Evolutionary conservation across 2,113 vertebrate genomes (phyloP).

Genomic region (Dicaeum eximium): DNA sequence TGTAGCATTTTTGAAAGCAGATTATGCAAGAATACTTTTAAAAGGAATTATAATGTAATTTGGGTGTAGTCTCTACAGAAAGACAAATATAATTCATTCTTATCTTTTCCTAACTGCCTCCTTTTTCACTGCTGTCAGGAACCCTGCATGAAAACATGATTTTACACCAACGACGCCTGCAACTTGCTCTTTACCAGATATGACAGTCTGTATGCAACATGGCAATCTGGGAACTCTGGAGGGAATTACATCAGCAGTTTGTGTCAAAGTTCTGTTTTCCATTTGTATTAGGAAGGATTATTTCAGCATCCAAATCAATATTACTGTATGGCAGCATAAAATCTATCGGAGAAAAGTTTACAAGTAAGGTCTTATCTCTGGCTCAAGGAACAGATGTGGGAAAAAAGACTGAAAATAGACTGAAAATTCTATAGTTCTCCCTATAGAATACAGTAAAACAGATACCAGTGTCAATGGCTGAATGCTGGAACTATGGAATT

Average conservation of each 20-base stretch:
- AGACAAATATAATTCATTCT: constrained; percentile 4
- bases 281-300: constrained; percentile 24
- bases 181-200: constrained; percentile 7
- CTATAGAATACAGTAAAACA: background rate
- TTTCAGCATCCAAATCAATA: constrained; percentile 24
- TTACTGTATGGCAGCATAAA: background rate
- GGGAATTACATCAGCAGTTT: background rate
- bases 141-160: background rate
- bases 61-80: background rate
- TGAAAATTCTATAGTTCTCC: too few relatives aligned
- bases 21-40: background rate
- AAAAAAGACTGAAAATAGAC: background rate
- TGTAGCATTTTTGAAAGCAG: background rate
- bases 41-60: background rate
- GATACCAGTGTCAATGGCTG: background rate
- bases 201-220: background rate
- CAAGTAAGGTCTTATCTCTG: background rate
- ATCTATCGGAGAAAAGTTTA: background rate
- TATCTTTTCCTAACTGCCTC: background rate
- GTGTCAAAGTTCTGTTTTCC: constrained; percentile 1
- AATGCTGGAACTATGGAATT: background rate
- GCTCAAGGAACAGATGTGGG: background rate
- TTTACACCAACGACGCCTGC: background rate
- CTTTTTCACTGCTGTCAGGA: background rate
- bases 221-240: background rate